These are phyloP conservation scores for Chironomus riparius DNA, from an alignment of 2,888 invertebrate species.

Conservation along the genomic window DNA sequence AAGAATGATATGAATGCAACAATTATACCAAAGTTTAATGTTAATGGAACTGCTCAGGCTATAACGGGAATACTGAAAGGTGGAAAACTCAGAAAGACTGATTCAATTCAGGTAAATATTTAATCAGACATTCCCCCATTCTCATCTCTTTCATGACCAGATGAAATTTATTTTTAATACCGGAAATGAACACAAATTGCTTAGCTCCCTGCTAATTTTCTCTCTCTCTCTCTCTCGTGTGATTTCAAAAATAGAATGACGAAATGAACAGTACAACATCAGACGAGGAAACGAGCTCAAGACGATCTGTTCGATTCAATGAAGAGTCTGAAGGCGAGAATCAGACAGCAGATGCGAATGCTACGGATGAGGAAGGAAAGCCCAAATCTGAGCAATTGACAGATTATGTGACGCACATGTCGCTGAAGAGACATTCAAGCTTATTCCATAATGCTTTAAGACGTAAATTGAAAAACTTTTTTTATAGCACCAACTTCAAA, in stretches of 20 bases:
- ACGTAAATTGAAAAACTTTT: slow-evolving; percentile 29
- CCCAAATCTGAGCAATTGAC: slow-evolving; percentile 37
- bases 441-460: slow-evolving; percentile 41
- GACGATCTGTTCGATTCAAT: slow-evolving; percentile 55
- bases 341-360: slow-evolving; percentile 32
- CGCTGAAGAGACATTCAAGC: slow-evolving; percentile 42
- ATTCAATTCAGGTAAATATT: slow-evolving; percentile 45
- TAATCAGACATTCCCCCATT: too few species aligned
- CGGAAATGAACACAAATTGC: too few species aligned
- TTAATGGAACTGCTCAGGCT: slow-evolving; percentile 21
- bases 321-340: slow-evolving; percentile 36
- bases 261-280: slow-evolving; percentile 40
- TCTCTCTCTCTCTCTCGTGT: not conserved
- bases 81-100: slow-evolving; percentile 64
- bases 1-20: slow-evolving; percentile 26
- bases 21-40: slow-evolving; percentile 25
- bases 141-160: not conserved
- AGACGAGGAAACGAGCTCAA: slow-evolving; percentile 47
- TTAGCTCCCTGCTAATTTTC: not conserved
- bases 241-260: slow-evolving; percentile 32
- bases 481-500: slow-evolving; percentile 38
- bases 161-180: not conserved
- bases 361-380: slow-evolving; percentile 35
- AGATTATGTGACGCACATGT: slow-evolving; percentile 35
- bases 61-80: slow-evolving; percentile 69